phyloP scores from a whole-genome alignment of 2,888 invertebrate species.

The Trilocha varians region DNA sequence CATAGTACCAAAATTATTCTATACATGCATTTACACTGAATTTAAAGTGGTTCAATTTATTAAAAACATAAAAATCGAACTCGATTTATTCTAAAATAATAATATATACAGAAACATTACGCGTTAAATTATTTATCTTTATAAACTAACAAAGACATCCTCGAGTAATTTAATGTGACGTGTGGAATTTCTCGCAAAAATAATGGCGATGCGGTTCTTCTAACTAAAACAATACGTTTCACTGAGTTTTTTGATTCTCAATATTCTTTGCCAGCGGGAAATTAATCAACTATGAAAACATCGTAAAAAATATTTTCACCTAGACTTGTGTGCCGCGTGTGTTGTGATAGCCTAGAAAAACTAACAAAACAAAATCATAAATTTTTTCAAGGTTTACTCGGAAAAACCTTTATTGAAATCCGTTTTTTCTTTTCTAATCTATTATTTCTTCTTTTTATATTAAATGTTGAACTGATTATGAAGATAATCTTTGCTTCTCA shows the following conservation, averaged over 20 bases:
- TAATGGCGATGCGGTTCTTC: not conserved
- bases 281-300: not conserved
- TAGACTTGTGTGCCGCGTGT: not conserved
- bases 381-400: not conserved
- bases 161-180: not conserved
- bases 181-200: not conserved
- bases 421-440: too few species aligned
- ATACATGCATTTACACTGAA: too few species aligned
- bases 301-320: not conserved
- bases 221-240: not conserved
- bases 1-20: too few species aligned
- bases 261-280: not conserved
- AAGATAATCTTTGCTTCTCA: too few species aligned
- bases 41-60: too few species aligned
- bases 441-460: too few species aligned
- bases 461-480: too few species aligned
- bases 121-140: too few species aligned
- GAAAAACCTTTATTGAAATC: too few species aligned
- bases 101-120: too few species aligned
- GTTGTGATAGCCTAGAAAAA: not conserved
- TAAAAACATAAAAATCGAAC: too few species aligned
- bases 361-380: not conserved
- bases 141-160: not conserved
- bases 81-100: too few species aligned
- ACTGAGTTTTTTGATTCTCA: not conserved